A percentile compares a stretch with the other conserved stretches of the same genome.
Conservation (phyloP, 2,888 invertebrate species). For the Monoplex corrugatus region DNA sequence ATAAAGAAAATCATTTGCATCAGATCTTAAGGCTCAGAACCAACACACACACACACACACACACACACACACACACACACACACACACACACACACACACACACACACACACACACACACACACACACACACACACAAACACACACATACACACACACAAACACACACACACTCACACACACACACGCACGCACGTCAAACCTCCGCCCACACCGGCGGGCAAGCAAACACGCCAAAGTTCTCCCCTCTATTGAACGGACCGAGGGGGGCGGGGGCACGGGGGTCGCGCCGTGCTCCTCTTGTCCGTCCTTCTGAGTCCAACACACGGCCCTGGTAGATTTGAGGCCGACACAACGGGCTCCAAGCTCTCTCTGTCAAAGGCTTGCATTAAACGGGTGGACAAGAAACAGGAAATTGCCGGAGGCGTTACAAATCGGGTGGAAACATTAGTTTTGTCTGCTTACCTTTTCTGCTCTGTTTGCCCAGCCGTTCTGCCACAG, state of each 20-base stretch:
- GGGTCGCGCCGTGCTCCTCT: background rate
- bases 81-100: background rate
- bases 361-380: background rate
- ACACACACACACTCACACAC: background rate
- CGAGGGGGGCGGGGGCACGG: background rate
- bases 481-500: background rate
- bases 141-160: background rate
- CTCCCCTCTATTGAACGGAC: background rate
- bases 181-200: background rate
- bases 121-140: slow-evolving; percentile 27
- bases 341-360: background rate
- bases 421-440: slow-evolving; percentile 31
- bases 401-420: background rate
- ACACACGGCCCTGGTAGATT: background rate
- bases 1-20: background rate
- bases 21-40: background rate
- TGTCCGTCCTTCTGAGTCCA: background rate
- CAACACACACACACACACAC: background rate
- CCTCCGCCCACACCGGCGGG: background rate
- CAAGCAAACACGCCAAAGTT: too few relatives aligned
- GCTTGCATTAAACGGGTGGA: background rate
- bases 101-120: background rate
- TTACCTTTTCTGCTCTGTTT: background rate
- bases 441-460: slow-evolving; percentile 25
- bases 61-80: background rate